phyloP scores from a whole-genome alignment of 2,113 vertebrate genomes.

The Oxygymnocypris stewartii region DNA sequence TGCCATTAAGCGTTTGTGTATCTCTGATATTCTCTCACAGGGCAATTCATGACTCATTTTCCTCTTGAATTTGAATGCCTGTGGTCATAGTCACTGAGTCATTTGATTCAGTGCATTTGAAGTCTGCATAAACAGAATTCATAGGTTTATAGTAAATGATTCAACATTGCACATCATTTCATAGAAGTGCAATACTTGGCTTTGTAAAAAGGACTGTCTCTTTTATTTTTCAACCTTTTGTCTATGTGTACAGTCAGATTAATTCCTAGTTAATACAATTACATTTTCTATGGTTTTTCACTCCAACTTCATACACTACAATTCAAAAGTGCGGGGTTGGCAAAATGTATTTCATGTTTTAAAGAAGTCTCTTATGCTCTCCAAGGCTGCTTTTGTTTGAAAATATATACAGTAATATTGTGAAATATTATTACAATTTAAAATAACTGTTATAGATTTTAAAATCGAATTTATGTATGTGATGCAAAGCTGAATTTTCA shows the following conservation, averaged over 20 bases:
- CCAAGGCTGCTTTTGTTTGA: background rate
- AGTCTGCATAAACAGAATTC: background rate
- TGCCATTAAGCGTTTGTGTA: background rate
- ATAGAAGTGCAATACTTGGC: background rate
- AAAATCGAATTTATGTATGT: background rate
- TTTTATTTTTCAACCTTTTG: background rate
- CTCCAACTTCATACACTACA: background rate
- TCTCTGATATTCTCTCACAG: background rate
- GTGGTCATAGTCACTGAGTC: background rate
- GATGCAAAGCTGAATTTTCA: background rate
- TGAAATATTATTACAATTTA: background rate
- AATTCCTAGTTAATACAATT: background rate
- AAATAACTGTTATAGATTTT: background rate
- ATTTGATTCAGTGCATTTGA: background rate
- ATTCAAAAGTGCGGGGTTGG: background rate
- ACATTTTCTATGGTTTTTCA: background rate
- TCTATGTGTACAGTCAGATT: background rate
- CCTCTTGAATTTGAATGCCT: background rate
- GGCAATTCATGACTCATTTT: slow-evolving; percentile 5
- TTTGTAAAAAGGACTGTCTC: background rate
- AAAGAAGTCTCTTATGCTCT: background rate
- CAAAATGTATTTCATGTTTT: background rate
- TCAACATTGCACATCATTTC: background rate
- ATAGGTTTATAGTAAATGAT: background rate
- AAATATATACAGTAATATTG: background rate